Conservation (phyloP, 2,888 invertebrate genomes). For the Pycnomerus fuliginosus region DNA sequence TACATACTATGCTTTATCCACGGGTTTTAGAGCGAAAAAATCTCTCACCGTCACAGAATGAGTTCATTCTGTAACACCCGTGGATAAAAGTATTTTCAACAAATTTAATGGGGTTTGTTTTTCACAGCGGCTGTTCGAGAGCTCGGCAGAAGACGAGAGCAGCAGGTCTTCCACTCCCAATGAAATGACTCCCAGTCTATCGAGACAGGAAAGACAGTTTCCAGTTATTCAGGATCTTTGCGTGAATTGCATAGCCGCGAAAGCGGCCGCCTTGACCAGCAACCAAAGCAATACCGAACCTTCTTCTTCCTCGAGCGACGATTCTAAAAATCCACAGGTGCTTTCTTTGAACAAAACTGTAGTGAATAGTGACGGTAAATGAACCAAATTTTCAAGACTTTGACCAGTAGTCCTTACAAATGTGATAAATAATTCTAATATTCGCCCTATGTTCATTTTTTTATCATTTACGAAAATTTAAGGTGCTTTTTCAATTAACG, state of each 20-base stretch:
- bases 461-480: too few species aligned
- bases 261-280: constrained; percentile 29
- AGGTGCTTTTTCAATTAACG: too few species aligned
- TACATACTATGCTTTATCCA: too few species aligned
- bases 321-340: constrained; percentile 8
- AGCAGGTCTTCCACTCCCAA: constrained; percentile 65
- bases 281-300: constrained; percentile 15
- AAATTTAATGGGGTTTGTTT: too few species aligned
- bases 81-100: too few species aligned
- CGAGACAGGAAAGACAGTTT: constrained; percentile 32
- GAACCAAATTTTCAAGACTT: too few species aligned
- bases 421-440: too few species aligned
- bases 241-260: constrained; percentile 47
- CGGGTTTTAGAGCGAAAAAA: too few species aligned
- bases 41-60: too few species aligned
- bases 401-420: too few species aligned
- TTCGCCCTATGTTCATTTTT: too few species aligned
- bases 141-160: constrained; percentile 57
- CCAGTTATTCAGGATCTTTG: constrained; percentile 46
- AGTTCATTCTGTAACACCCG: too few species aligned
- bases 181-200: constrained; percentile 61
- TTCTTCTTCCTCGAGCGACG: constrained; percentile 11
- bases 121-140: constrained; percentile 48
- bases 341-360: constrained; percentile 12
- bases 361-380: constrained; percentile 13